These are phyloP conservation scores for Platycercus adscitus DNA, from an alignment of 2,113 vertebrate species.

Conservation along the genomic window DNA sequence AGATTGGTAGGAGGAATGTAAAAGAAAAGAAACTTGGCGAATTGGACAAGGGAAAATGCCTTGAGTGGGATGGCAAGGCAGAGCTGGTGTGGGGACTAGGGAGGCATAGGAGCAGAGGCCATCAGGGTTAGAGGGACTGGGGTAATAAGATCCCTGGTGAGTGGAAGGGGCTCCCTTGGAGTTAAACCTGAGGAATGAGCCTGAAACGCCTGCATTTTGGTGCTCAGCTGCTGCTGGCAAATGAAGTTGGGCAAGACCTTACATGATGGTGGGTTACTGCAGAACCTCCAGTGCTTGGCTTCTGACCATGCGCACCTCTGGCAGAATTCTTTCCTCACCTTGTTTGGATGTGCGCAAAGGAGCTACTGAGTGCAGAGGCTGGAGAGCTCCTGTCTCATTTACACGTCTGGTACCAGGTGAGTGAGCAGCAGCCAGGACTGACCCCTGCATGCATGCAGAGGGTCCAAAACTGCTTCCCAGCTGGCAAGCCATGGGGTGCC, in stretches of 20 bases:
- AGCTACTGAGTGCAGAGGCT: fast-evolving
- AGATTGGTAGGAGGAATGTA: not conserved
- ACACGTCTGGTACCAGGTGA: fast-evolving
- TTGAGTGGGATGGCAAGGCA: not conserved
- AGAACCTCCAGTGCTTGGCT: not conserved
- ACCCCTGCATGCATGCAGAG: not conserved
- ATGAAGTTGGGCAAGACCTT: not conserved
- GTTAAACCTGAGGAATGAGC: not conserved
- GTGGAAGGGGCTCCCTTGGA: not conserved
- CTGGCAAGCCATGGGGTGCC: not conserved
- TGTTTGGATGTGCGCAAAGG: not conserved
- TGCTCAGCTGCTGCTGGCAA: not conserved
- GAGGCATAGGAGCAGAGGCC: not conserved
- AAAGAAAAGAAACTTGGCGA: not conserved
- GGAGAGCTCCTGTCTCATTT: not conserved
- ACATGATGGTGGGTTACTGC: not conserved
- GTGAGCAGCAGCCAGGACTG: not conserved
- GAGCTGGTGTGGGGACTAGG: not conserved
- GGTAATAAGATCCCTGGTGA: not conserved
- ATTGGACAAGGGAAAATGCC: not conserved
- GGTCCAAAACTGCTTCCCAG: not conserved
- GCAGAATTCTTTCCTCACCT: not conserved
- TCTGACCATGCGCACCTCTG: not conserved
- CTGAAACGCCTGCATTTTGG: not conserved
- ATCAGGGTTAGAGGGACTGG: not conserved